Conservation (phyloP, 2,113 vertebrate genomes). For the Pygoscelis antarcticus region DNA sequence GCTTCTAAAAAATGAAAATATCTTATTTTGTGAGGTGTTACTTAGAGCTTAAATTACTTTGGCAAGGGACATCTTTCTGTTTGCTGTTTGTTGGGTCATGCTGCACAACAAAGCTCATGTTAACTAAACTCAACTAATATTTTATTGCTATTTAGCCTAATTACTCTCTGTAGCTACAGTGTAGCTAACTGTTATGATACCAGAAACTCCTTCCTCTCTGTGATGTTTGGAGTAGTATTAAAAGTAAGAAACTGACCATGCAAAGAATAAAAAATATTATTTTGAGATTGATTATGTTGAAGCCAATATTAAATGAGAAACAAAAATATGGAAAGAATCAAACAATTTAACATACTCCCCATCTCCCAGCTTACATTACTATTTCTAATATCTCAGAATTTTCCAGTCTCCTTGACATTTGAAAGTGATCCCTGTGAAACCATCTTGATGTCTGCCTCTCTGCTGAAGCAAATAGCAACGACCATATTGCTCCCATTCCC, state of each 20-base stretch:
- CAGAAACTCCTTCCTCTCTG: not conserved
- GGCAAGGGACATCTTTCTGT: not conserved
- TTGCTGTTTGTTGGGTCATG: not conserved
- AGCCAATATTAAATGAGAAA: not conserved
- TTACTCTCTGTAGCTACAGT: not conserved
- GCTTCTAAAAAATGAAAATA: not conserved
- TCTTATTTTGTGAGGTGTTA: not conserved
- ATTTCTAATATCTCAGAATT: not conserved
- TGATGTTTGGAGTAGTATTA: not conserved
- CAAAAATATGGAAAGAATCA: not conserved
- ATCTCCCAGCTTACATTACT: not conserved
- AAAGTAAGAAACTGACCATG: not conserved
- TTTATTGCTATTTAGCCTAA: not conserved
- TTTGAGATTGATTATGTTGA: not conserved
- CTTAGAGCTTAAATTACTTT: not conserved
- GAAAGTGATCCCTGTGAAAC: not conserved
- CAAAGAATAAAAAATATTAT: not conserved
- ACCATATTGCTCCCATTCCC: not conserved
- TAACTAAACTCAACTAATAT: not conserved
- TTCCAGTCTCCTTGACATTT: constrained; percentile 21
- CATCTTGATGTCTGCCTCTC: not conserved
- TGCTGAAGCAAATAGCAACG: not conserved
- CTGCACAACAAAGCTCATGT: not conserved
- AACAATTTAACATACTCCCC: not conserved
- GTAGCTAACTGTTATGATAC: not conserved